Base-by-base conservation (phyloP, 2,888 invertebrate genomes). In the Anarsia innoxiella region DNA sequence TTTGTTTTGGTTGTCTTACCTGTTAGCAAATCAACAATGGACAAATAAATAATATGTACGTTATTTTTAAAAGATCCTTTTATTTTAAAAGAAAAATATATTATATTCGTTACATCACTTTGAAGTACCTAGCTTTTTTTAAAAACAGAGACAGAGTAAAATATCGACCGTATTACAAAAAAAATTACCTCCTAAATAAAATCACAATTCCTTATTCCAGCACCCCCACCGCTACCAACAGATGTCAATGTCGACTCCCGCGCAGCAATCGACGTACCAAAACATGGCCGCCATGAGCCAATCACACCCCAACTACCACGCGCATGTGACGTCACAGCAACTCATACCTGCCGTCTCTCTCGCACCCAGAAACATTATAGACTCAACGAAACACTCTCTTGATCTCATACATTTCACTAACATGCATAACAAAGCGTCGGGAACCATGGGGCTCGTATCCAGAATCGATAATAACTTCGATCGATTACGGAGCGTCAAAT, bases 211-310 rank as follows among this genome's bases (percentile, higher is more conserved):
- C 16, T 11, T 26, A 5, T 66, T 61, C 0, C 70, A 80, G 74
- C 75, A 73, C 31, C 39, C 68, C 3, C 72, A 76, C 42, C 71
- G 80, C 42, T 79, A 76, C 60, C 84, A 76, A 45, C 82, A 57
- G 25, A 80, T 84, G 80, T 69, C 85, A 1, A 58, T 77, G 46
- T 84, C 85, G 1, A 72, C 82, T 3, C 49, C 66, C 2, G 49
- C 64, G 1, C 59, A 49, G 1, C 69, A 56, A 29, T 51, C 66
- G 57, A 72, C 63, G 56, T 76, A 78, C 51, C 78, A 76, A 41
- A 75, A 73, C 63, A 52, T 70, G 53, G 56, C 75, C 5, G 63
- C 67, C 27, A 82, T 83, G 82, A 69, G 71, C 49, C 84, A 79
- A 31, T 79, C 77, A 9, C 80, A 79, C 39, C 83, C 77, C 9